A percentile compares a stretch with the other conserved stretches of the same genome.
These are phyloP conservation scores for Misgurnus mizolepis DNA, from an alignment of 2,113 vertebrate species.

Conservation along the genomic window DNA sequence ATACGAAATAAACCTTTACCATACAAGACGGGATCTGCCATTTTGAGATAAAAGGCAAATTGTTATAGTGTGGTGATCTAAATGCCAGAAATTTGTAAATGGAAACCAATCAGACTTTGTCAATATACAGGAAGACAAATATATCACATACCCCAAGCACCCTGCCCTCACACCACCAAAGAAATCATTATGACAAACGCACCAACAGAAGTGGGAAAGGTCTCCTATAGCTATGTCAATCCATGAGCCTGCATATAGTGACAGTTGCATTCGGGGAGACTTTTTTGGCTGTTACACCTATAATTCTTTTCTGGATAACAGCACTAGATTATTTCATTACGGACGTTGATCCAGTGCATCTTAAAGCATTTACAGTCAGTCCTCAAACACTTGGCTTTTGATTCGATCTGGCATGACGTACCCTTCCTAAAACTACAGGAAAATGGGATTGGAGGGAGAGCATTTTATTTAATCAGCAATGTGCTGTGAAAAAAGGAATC, in stretches of 20 bases:
- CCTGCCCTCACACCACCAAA: background rate
- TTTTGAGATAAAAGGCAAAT: too few species aligned
- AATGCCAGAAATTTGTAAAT: too few species aligned
- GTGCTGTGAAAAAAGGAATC: background rate
- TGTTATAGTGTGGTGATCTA: too few species aligned
- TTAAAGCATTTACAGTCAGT: background rate
- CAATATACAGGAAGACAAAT: background rate
- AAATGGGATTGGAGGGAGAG: slow-evolving; percentile 3
- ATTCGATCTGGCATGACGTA: background rate
- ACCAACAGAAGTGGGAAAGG: background rate
- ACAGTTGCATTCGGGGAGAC: background rate
- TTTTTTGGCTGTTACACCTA: background rate
- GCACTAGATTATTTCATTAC: background rate
- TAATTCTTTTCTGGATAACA: background rate
- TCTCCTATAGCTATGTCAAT: background rate
- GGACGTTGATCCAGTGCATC: slow-evolving; percentile 4
- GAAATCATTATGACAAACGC: background rate
- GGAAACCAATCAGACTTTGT: too few species aligned
- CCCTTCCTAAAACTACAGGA: background rate
- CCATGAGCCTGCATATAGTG: background rate
- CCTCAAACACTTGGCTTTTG: background rate
- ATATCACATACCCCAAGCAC: background rate
- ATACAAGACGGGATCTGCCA: too few species aligned
- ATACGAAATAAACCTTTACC: too few species aligned
- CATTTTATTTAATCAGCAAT: background rate